Evolutionary conservation across 1,140 invertebrate species (phyloP).

Genomic region (Drosophila serrata): DNA sequence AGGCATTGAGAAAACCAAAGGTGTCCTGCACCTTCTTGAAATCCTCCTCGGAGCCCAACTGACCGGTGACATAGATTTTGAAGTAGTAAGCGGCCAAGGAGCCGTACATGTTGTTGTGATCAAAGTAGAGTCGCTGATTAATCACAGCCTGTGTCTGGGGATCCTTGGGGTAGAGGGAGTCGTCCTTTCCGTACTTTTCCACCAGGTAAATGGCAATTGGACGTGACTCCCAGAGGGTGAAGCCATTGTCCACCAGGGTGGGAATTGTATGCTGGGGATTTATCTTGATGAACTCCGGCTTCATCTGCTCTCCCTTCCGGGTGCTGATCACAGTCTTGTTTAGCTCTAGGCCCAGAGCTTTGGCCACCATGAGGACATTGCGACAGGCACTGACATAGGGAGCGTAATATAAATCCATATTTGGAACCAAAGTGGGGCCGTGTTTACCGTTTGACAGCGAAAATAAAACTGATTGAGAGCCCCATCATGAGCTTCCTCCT

Average conservation of each 20-base stretch:
- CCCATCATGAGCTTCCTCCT: not conserved
- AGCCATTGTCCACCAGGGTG: conserved; percentile 59
- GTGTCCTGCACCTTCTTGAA: conserved; percentile 87
- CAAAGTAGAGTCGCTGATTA: conserved; percentile 87
- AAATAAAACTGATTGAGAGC: conserved; percentile 8
- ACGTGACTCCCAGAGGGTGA: conserved; percentile 67
- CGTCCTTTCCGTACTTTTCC: conserved; percentile 81
- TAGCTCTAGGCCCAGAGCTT: conserved; percentile 85
- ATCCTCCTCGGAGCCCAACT: conserved; percentile 87
- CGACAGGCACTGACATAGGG: conserved; percentile 73
- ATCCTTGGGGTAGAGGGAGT: conserved; percentile 87
- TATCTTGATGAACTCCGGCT: conserved; percentile 87
- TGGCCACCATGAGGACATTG: conserved; percentile 82
- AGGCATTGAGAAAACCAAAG: conserved; percentile 88
- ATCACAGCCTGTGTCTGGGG: conserved; percentile 86
- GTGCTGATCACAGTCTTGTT: conserved; percentile 86
- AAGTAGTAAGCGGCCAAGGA: conserved; percentile 88
- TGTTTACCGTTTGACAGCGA: not conserved
- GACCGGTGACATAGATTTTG: conserved; percentile 87
- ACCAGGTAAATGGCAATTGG: conserved; percentile 66
- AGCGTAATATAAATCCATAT: conserved; percentile 53
- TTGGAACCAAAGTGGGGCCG: conserved; percentile 47
- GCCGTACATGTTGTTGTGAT: conserved; percentile 84
- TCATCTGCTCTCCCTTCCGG: conserved; percentile 87
- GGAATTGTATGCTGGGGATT: conserved; percentile 82